Percentiles rank a stretch among this genome's conserved stretches.
phyloP scores from a whole-genome alignment of 2,888 invertebrate species.

The Ophion costatus region DNA sequence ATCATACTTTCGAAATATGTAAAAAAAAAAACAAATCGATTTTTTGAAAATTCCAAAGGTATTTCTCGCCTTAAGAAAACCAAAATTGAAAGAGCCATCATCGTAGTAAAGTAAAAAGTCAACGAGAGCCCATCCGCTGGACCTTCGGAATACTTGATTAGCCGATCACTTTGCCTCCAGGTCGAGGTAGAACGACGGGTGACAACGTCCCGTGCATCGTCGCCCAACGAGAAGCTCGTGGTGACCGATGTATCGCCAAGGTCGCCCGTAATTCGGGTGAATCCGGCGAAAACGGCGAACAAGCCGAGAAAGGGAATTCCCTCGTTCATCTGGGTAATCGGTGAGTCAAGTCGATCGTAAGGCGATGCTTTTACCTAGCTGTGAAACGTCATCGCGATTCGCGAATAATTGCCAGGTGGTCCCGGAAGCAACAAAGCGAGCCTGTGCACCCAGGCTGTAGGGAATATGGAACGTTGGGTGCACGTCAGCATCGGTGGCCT shows the following conservation, averaged over 20 bases:
- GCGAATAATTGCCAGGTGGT: constrained; percentile 86
- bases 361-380: background rate
- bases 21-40: no score
- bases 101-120: background rate
- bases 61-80: no score
- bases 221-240: constrained; percentile 67
- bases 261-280: constrained; percentile 65
- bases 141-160: background rate
- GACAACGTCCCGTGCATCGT: constrained; percentile 65
- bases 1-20: no score
- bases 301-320: constrained; percentile 81
- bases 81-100: background rate
- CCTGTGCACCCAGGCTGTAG: constrained; percentile 90
- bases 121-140: background rate
- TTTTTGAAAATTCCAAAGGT: no score
- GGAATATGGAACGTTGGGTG: constrained; percentile 89
- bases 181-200: constrained; percentile 78
- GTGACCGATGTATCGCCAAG: constrained; percentile 66
- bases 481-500: constrained; percentile 92
- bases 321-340: constrained; percentile 84
- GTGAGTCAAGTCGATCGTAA: constrained; percentile 69
- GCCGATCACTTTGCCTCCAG: constrained; percentile 64
- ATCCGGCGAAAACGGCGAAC: constrained; percentile 76
- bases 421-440: constrained; percentile 96
- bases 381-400: background rate